Evolutionary conservation across 92 coral and sea anemone species (phyloP).

Genomic region (Parazoanthus atlanticus): DNA sequence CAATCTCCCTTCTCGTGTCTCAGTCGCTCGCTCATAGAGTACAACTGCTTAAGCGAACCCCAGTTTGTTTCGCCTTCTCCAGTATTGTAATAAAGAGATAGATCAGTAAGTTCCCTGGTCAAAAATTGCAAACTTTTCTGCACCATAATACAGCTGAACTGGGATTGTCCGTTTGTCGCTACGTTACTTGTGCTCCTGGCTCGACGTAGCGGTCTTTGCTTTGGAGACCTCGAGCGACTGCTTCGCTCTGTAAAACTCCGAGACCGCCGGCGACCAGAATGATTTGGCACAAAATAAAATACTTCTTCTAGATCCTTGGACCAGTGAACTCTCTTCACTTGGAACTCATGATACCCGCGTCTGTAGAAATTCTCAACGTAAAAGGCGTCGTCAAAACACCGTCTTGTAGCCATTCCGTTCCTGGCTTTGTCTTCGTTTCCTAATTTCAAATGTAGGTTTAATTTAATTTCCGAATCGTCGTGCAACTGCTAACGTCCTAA

Average conservation of each 20-base stretch:
- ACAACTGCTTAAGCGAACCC: conserved; percentile 57
- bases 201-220: conserved; percentile 43
- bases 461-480: background rate
- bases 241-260: conserved; percentile 52
- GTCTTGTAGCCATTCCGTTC: conserved; percentile 24
- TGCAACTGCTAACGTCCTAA: background rate
- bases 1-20: conserved; percentile 69
- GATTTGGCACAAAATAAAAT: conserved; percentile 59
- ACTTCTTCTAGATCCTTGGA: conserved; percentile 64
- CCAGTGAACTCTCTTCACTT: conserved; percentile 69
- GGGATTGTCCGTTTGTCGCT: conserved; percentile 51
- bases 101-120: conserved; percentile 53
- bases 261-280: conserved; percentile 28
- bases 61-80: conserved; percentile 51
- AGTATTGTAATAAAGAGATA: conserved; percentile 35
- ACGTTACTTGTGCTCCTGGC: conserved; percentile 26
- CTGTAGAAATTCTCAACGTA: conserved; percentile 1
- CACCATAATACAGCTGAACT: conserved; percentile 62
- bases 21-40: conserved; percentile 63
- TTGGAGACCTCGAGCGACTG: conserved; percentile 37
- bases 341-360: background rate
- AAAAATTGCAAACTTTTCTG: conserved; percentile 64
- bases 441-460: background rate
- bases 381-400: conserved; percentile 27
- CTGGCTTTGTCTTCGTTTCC: background rate